Evolutionary conservation across 2,888 invertebrate species (phyloP), one percentile per base, ranked within the genome.

Genomic region (Chelonus formosanus): DNA sequence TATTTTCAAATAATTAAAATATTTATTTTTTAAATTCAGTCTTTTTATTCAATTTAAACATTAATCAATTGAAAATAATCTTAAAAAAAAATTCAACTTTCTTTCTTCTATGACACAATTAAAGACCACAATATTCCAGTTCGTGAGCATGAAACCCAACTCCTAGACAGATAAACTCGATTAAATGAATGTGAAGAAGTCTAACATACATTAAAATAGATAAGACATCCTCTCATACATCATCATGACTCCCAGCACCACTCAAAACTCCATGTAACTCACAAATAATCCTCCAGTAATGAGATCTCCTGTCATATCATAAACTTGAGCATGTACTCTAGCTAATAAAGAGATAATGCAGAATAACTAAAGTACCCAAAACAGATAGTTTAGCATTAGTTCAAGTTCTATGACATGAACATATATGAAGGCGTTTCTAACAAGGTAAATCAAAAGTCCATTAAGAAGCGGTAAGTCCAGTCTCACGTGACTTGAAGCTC

Each of bases 401-500:
- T 34, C 32, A 31, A 48, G 43, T 40, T 43, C 34, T 40, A 57
- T 6, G 35, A 57, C 44, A 44, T 63, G 56, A 63, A 63, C 50
- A 52, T 52, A 56, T 57, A 57, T 48, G 57, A 57, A 63, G 63
- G 63, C 63, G 63, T 63, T 63, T 50, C 63, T 57, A 56, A 52
- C 64, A 65, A 71, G 63, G 70, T 67, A 65, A 71, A 71, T 70
- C 70, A 70, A 71, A 70, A 70, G 62, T 66, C 67, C 68, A 70
- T 71, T 67, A 71, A 69, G 62, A 55, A 66, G 47, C 63, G 59
- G n/a, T 63, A 66, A 67, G 63, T 70, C 65, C 57, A 67, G 60
- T 65, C 59, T 68, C 65, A 67, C 70, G 67, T 70, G 71, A 70
- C 68, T 67, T 62, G 57, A 55, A 40, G 48, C 56, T 61, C 47